Percentiles rank a stretch among this genome's conserved stretches.
Conservation (phyloP, 2,888 invertebrate genomes). For the Ferrisia virgata region DNA sequence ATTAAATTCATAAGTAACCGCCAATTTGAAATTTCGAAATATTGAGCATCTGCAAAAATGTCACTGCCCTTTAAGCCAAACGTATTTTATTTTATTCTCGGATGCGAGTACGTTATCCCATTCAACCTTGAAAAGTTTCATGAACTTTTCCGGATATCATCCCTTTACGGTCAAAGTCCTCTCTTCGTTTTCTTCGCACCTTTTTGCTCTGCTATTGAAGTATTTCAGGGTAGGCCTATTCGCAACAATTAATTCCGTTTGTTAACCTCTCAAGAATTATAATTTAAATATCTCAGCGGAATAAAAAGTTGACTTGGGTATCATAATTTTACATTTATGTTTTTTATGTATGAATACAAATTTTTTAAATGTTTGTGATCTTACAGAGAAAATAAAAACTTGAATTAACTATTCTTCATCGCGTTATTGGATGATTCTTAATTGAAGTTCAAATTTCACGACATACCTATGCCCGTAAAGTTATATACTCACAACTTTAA, state of each 20-base stretch:
- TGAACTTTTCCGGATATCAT: constrained; percentile 13
- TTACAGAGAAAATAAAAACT: too few species aligned
- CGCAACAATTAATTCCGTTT: not conserved
- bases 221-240: not conserved
- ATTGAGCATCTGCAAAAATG: not conserved
- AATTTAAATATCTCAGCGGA: too few species aligned
- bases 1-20: not conserved
- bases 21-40: not conserved
- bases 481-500: too few species aligned
- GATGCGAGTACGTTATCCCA: not conserved
- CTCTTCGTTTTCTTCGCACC: not conserved
- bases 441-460: too few species aligned
- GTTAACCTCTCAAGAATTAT: not conserved
- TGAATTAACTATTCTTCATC: too few species aligned
- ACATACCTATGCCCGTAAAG: too few species aligned
- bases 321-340: too few species aligned
- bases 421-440: too few species aligned
- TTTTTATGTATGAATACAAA: too few species aligned
- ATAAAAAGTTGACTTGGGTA: too few species aligned
- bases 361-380: too few species aligned
- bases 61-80: constrained; percentile 2
- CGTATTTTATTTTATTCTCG: not conserved
- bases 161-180: not conserved
- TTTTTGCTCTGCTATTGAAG: not conserved
- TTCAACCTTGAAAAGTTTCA: constrained; percentile 25